phyloP scores from a whole-genome alignment of 2,797 vertebrate species.

The Coregonus sp. region DNA sequence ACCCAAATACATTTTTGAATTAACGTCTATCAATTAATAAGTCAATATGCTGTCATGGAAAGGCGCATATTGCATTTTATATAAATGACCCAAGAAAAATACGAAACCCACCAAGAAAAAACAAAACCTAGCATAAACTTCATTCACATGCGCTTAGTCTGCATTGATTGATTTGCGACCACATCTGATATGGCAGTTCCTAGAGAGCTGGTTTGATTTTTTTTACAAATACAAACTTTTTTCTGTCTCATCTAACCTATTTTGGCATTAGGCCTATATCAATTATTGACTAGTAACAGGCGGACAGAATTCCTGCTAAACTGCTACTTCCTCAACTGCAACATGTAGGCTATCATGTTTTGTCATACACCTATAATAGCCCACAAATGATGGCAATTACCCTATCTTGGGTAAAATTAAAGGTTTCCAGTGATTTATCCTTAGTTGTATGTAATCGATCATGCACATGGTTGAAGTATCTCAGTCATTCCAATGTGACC shows the following conservation, averaged over 20 bases:
- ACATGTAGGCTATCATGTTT: not conserved
- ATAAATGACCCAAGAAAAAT: too few species aligned
- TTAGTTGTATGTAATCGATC: not conserved
- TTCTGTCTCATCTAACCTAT: not conserved
- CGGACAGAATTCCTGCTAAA: not conserved
- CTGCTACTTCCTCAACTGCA: not conserved
- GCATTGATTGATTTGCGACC: too few species aligned
- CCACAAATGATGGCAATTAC: not conserved
- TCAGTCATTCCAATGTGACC: slow-evolving; percentile 43
- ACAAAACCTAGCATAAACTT: too few species aligned
- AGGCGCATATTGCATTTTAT: too few species aligned
- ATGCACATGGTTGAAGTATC: not conserved
- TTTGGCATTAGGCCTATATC: not conserved
- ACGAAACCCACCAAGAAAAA: too few species aligned
- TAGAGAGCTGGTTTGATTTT: too few species aligned
- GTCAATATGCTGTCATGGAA: too few species aligned
- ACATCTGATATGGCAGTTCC: too few species aligned
- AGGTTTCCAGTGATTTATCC: not conserved
- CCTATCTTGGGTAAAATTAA: not conserved
- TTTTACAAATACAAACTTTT: not conserved
- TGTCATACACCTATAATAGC: not conserved
- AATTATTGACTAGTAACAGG: not conserved
- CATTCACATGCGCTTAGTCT: too few species aligned
- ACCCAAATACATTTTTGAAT: too few species aligned
- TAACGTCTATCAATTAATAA: too few species aligned